phyloP scores from a whole-genome alignment of 2,888 invertebrate genomes.

The Catocala fraxini region DNA sequence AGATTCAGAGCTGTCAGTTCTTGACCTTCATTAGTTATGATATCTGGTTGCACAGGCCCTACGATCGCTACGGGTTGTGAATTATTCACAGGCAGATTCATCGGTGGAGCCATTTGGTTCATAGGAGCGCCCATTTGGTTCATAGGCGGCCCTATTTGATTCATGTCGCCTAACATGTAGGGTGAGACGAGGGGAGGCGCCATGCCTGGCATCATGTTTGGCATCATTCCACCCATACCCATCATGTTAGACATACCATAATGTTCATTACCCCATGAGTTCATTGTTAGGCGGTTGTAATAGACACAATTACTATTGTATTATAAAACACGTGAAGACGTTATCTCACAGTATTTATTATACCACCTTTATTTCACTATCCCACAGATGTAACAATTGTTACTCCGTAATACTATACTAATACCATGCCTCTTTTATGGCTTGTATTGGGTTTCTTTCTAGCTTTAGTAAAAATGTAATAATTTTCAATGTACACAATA shows the following conservation, averaged over 20 bases:
- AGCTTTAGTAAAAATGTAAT: too few relatives aligned
- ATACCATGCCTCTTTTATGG: too few relatives aligned
- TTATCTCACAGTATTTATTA: too few relatives aligned
- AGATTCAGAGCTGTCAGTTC: neutral
- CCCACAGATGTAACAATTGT: too few relatives aligned
- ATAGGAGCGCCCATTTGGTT: constrained; percentile 29
- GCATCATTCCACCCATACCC: constrained; percentile 43
- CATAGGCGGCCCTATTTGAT: constrained; percentile 23
- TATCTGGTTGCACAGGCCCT: constrained; percentile 38
- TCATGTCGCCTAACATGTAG: constrained; percentile 34
- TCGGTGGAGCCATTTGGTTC: constrained; percentile 12
- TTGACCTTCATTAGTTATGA: constrained; percentile 14
- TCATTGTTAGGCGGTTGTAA: constrained; percentile 23
- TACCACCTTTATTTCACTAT: too few relatives aligned
- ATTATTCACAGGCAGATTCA: constrained; percentile 3
- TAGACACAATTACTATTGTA: neutral
- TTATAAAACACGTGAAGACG: neutral
- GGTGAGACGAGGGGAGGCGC: constrained; percentile 24
- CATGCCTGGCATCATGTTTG: constrained; percentile 37
- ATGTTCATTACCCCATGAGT: constrained; percentile 49
- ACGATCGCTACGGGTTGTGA: constrained; percentile 26
- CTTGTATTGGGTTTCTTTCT: too few relatives aligned
- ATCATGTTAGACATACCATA: constrained; percentile 48
- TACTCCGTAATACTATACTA: too few relatives aligned
- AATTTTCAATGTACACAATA: too few relatives aligned